Base-by-base conservation (phyloP, 2,888 invertebrate species). In the Perdita meconis region DNA sequence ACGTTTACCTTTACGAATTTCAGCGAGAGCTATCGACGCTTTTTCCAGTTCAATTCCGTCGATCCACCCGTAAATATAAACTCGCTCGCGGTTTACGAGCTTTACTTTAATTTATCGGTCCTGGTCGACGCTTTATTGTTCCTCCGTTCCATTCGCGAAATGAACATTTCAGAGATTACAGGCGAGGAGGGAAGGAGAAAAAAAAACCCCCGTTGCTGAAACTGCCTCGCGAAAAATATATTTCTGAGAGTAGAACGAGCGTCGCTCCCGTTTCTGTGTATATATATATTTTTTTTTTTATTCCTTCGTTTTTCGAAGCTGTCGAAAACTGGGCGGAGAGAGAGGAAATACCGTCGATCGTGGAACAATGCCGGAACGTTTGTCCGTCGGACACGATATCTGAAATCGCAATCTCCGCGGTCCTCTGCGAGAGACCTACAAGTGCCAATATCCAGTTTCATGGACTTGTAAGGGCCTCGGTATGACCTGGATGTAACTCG, bases 381-480 rank as follows among this genome's bases (percentile, higher is more conserved):
- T 65, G 66, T 74, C 36, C 51, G 67, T 8, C 36, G 53, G 30
- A 44, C 71, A 53, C 56, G 61, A 38, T 81, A 79, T 77, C 65
- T 74, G 63, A 79, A 84, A 72, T 75, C 65, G 81, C 81, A 78
- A 84, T 84, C 74, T 83, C 70, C 71, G 65, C 26, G 69, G 50
- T 40, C 38, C 75, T 69, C 51, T 26, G 68, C 66, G 63, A 56
- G 63, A 56, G 40, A 70, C 38, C 68, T 75, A 67, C 78, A 66
- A 83, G 72, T 67, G 64, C 74, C 83, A 81, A 79, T 83, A 79
- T 84, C 77, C 77, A 67, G 69, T 78, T 81, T 73, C 74, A 56
- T 40, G 53, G 72, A 70, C 68, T 64, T 68, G 70, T 64, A 53
- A 53, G 57, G 34, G 47, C 63, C 55, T 53, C 70, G 24, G 19